These are phyloP conservation scores for Mixornis gularis DNA, from an alignment of 2,113 vertebrate species.

Conservation along the genomic window DNA sequence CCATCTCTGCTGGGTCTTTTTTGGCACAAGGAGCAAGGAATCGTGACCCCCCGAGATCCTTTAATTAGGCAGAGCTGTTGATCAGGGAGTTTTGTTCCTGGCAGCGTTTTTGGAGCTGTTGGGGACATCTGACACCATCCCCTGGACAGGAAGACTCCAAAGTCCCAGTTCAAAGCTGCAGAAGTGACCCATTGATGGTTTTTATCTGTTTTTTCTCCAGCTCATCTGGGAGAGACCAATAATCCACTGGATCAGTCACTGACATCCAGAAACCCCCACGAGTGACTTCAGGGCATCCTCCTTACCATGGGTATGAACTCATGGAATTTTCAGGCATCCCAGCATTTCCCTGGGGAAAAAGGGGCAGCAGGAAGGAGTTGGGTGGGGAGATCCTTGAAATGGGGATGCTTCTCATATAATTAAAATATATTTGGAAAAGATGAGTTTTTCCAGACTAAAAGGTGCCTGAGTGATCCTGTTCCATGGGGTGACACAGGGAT, in stretches of 20 bases:
- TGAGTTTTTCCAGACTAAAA: neutral
- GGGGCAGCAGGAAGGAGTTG: neutral
- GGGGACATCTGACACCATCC: neutral
- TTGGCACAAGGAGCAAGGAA: neutral
- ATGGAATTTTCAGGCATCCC: neutral
- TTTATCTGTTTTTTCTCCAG: neutral
- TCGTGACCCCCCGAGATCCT: neutral
- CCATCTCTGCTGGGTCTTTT: neutral
- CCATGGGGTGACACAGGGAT: fast-evolving
- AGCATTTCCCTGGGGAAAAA: neutral
- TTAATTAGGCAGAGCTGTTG: neutral
- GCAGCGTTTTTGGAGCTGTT: neutral
- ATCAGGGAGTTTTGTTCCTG: neutral
- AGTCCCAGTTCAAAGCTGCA: neutral
- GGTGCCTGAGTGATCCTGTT: fast-evolving
- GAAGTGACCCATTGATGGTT: neutral
- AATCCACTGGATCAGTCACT: neutral
- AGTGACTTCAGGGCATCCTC: neutral
- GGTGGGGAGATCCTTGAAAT: neutral
- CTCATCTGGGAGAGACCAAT: neutral
- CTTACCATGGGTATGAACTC: neutral
- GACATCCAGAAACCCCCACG: neutral
- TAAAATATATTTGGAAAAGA: neutral
- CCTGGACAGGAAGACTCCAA: neutral
- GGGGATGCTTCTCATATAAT: neutral